These are phyloP conservation scores for Pipra filicauda DNA, from an alignment of 2,113 vertebrate genomes.

Conservation along the genomic window DNA sequence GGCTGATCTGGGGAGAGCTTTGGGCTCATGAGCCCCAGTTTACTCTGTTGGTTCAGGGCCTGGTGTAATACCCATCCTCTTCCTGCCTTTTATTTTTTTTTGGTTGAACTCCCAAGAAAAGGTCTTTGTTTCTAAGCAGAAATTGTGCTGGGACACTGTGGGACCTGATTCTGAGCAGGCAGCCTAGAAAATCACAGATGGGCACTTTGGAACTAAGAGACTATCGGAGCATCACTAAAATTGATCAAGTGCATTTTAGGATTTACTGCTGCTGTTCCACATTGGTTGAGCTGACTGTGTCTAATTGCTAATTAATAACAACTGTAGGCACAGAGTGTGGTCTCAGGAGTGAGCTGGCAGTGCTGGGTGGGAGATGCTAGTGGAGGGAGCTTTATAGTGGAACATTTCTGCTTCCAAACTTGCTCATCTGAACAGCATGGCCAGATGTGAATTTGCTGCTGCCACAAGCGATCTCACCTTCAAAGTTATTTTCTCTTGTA, in stretches of 20 bases:
- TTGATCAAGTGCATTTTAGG: not conserved
- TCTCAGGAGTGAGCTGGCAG: not conserved
- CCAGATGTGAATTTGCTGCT: not conserved
- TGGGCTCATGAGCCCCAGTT: not conserved
- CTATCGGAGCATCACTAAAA: not conserved
- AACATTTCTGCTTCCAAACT: not conserved
- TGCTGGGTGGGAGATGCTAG: not conserved
- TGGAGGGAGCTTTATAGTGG: not conserved
- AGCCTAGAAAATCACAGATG: not conserved
- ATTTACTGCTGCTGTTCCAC: not conserved
- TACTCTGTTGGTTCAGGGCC: not conserved
- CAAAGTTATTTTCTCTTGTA: not conserved
- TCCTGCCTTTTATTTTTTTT: not conserved
- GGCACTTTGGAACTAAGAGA: not conserved
- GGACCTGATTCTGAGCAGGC: not conserved
- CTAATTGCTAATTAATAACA: not conserved
- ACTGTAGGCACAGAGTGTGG: not conserved
- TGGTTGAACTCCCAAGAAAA: not conserved
- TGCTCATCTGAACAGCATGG: not conserved
- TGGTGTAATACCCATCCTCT: not conserved
- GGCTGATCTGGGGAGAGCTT: not conserved
- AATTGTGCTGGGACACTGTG: not conserved
- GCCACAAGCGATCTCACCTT: not conserved
- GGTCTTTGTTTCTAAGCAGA: not conserved
- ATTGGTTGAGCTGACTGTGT: not conserved